These are phyloP conservation scores for Podarcis lilfordi DNA, from an alignment of 2,797 vertebrate genomes.

Conservation along the genomic window DNA sequence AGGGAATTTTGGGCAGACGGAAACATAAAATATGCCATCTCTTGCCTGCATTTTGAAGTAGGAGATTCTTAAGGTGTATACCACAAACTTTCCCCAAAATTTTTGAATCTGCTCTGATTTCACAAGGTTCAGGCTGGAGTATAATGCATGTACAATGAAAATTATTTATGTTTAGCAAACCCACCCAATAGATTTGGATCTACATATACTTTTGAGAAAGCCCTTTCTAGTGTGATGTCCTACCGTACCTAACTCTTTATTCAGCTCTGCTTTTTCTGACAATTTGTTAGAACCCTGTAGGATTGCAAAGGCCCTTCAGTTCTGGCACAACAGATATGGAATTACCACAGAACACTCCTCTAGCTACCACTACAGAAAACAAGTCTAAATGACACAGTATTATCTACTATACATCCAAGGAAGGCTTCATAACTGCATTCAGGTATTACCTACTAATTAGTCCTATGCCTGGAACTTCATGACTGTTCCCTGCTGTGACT, in stretches of 20 bases:
- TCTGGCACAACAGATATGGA: background rate
- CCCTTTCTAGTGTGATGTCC: background rate
- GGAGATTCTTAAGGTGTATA: background rate
- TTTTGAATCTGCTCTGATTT: background rate
- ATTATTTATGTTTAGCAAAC: background rate
- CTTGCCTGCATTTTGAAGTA: background rate
- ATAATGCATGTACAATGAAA: background rate
- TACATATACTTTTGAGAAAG: background rate
- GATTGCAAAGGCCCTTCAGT: background rate
- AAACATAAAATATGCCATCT: background rate
- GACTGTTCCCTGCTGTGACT: background rate
- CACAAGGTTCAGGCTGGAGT: background rate
- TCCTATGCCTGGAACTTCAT: background rate
- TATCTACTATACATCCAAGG: background rate
- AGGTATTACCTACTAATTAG: background rate
- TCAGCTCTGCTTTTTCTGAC: too few species aligned
- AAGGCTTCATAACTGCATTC: background rate
- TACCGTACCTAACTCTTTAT: background rate
- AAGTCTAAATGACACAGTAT: background rate
- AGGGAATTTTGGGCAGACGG: background rate
- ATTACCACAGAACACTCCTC: background rate
- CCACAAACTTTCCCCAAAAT: background rate
- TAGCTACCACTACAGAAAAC: background rate
- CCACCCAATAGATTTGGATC: background rate
- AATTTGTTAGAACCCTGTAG: too few species aligned